Evolutionary conservation across 2,888 invertebrate genomes (phyloP), one percentile per base, ranked within the genome.

Genomic region (Drosophila birchii): DNA sequence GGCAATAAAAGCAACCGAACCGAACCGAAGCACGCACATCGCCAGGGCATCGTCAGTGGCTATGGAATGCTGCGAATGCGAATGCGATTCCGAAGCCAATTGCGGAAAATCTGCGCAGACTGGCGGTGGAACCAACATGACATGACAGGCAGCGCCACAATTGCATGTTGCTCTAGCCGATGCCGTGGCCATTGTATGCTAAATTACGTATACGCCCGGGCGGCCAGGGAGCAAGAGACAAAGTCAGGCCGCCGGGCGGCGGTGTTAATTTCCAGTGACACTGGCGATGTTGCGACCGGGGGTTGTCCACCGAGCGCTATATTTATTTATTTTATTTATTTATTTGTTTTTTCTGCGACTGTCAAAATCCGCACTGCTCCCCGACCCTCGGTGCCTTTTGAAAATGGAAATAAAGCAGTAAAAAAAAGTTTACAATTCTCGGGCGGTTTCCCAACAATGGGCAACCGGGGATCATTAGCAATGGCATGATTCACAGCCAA

Each of bases 231-330:
- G 83, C 58, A 26, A 76, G 63, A 57, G 83, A 73, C 81, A 81
- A 81, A 51, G 76, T 76, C 70, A 76, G 68, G 75, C 74, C 73
- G 57, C 51, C 51, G 71, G 43, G 70, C 75, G 43, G 70, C 75
- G 85, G 87, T 87, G 88, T 87, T 85, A 82, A 89, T 86, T 87
- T 89, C 76, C 86, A 89, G 79, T 86, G 89, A 87, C 86, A 87
- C 86, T 89, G 87, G 74, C 67, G 63, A 60, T 75, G 75, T 75
- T 55, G 61, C 56, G 59, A 56, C 74, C 74, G 58, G 43, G 29
- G 58, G 20, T 34, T 59, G 67, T 49, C 67, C 55, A 7, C 45
- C 26, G 26, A 45, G 16, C 29, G 41, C 67, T 81, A 72, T 85
- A 82, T 79, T 78, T 81, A 70, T 43, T 61, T 61, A 39, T 54